These are phyloP conservation scores for Macrophya alboannulata DNA, from an alignment of 2,888 invertebrate genomes.

Conservation along the genomic window DNA sequence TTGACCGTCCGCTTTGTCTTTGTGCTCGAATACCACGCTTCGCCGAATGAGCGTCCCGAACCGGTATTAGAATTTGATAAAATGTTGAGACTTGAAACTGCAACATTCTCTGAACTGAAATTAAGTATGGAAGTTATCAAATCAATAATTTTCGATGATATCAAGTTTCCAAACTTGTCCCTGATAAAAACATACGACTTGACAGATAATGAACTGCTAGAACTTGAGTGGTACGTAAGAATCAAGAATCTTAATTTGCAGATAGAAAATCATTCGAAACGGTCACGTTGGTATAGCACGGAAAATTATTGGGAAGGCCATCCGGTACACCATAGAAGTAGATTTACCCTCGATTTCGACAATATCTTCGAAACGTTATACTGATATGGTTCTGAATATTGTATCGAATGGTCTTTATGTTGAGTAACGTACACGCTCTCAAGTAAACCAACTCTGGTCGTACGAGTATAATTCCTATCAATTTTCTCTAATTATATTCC, in stretches of 20 bases:
- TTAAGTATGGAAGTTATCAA: not conserved
- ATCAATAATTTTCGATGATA: constrained; percentile 21
- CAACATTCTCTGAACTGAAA: not conserved
- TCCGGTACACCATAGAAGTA: no score
- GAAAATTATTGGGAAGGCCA: no score
- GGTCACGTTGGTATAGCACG: no score
- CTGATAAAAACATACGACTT: not conserved
- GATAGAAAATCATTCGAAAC: not conserved
- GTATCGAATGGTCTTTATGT: no score
- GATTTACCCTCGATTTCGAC: no score
- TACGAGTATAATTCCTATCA: no score
- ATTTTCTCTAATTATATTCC: no score
- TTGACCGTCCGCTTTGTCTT: not conserved
- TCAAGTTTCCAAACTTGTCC: constrained; percentile 20
- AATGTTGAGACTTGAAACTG: not conserved
- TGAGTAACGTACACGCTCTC: no score
- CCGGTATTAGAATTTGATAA: not conserved
- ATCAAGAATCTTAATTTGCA: not conserved
- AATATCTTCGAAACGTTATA: no score
- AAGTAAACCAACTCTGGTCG: no score
- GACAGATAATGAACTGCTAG: not conserved
- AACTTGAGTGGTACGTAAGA: not conserved
- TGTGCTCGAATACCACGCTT: no score
- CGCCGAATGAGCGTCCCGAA: not conserved
- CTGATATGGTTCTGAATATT: no score